phyloP scores from a whole-genome alignment of 1,140 invertebrate genomes.

The Drosophila littoralis region DNA sequence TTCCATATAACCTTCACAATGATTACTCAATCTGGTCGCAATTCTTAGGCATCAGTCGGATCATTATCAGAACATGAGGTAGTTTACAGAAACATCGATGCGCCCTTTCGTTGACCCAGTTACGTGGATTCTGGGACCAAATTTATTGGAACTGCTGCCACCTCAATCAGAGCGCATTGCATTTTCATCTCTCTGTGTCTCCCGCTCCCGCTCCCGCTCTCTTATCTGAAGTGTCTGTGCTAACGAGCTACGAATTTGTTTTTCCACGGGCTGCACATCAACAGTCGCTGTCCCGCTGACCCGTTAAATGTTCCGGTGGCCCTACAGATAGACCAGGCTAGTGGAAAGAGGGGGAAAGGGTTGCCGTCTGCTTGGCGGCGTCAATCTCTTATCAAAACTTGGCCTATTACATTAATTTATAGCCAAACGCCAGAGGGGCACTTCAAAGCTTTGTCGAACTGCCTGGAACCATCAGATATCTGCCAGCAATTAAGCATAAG shows the following conservation, averaged over 20 bases:
- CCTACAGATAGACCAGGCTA: conserved; percentile 2
- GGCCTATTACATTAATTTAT: conserved; percentile 82
- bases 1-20: conserved; percentile 12
- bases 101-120: conserved; percentile 41
- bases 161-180: conserved; percentile 5
- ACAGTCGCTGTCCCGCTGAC: conserved; percentile 54
- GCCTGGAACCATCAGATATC: conserved; percentile 57
- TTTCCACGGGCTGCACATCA: conserved; percentile 55
- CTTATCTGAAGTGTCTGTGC: conserved; percentile 76
- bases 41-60: conserved; percentile 24
- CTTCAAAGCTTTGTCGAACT: conserved; percentile 57
- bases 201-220: conserved; percentile 22
- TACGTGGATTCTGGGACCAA: conserved; percentile 10
- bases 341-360: conserved; percentile 10
- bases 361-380: conserved; percentile 35
- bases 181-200: conserved; percentile 44
- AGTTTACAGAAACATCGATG: conserved; percentile 28
- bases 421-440: conserved; percentile 43
- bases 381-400: conserved; percentile 80
- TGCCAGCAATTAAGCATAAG: conserved; percentile 66
- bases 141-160: conserved; percentile 40
- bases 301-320: conserved; percentile 78
- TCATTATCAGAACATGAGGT: conserved; percentile 35
- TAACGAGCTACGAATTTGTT: conserved; percentile 79
- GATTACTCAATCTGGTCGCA: conserved; percentile 34